phyloP scores from a whole-genome alignment of 1,140 invertebrate genomes.

The Pomacea maculata region DNA sequence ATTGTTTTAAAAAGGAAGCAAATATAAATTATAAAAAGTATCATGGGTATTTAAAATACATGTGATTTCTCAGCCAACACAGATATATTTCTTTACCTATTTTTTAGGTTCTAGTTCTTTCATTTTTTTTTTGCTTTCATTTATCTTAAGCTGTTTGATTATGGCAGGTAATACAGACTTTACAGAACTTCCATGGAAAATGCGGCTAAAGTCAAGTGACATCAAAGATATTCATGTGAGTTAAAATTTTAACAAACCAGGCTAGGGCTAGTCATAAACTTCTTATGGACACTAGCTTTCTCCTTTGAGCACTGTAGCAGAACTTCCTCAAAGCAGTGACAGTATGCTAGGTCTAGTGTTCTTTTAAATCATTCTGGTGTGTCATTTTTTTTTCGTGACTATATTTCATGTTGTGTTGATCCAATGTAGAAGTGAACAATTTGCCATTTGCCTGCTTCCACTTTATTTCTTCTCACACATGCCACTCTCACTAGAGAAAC shows the following conservation, averaged over 20 bases:
- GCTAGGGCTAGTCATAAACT: not conserved
- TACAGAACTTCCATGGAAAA: slow-evolving; percentile 56
- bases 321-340: not conserved
- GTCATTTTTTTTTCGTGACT: not conserved
- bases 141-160: too few species aligned
- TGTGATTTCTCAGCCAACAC: not conserved
- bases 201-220: slow-evolving; percentile 47
- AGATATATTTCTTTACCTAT: not conserved
- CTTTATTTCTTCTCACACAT: too few species aligned
- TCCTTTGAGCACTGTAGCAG: not conserved
- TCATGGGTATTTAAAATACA: not conserved
- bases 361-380: not conserved
- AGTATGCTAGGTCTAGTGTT: not conserved
- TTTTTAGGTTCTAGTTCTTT: too few species aligned
- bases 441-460: too few species aligned
- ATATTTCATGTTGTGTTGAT: too few species aligned
- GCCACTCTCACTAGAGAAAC: too few species aligned
- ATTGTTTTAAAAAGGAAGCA: not conserved
- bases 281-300: not conserved
- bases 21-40: not conserved
- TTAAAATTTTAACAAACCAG: not conserved
- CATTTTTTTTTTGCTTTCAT: too few species aligned
- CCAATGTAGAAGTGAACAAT: too few species aligned
- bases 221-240: slow-evolving; percentile 61
- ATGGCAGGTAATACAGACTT: slow-evolving; percentile 29